Conservation (phyloP, 2,113 vertebrate species). For the Pomatorhinus ruficollis region DNA sequence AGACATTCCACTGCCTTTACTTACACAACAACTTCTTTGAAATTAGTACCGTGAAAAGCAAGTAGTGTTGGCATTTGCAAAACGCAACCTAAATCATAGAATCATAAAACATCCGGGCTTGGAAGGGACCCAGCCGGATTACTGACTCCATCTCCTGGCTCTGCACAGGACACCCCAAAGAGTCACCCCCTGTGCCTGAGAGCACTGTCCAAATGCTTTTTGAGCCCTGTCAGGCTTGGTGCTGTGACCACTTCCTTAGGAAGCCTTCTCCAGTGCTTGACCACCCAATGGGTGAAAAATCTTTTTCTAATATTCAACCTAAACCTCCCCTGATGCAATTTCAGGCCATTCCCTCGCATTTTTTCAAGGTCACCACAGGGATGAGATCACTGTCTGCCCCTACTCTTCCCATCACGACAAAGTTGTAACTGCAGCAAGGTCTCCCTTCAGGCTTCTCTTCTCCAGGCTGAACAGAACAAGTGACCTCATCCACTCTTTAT, state of each 20-base stretch:
- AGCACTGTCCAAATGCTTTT: not conserved
- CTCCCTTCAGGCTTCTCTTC: not conserved
- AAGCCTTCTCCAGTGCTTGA: rapidly evolving
- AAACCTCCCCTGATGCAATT: not conserved
- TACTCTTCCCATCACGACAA: not conserved
- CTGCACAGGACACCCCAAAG: not conserved
- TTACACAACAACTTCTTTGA: not conserved
- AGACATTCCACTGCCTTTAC: rapidly evolving
- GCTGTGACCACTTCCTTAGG: too few species aligned
- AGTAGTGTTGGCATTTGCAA: not conserved
- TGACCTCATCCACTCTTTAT: not conserved
- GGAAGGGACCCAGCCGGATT: not conserved
- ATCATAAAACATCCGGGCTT: not conserved
- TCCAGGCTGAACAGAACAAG: not conserved
- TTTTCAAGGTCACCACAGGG: too few species aligned
- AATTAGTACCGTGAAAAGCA: not conserved
- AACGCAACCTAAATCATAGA: not conserved
- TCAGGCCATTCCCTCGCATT: rapidly evolving
- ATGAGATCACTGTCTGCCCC: not conserved
- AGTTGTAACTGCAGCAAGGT: too few species aligned
- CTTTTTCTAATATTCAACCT: not conserved
- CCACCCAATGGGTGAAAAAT: not conserved
- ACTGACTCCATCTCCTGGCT: not conserved
- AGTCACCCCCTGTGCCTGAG: not conserved
- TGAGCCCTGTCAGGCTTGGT: not conserved